Conservation (phyloP, 2,113 vertebrate species). For the Phrynocephalus versicolor region DNA sequence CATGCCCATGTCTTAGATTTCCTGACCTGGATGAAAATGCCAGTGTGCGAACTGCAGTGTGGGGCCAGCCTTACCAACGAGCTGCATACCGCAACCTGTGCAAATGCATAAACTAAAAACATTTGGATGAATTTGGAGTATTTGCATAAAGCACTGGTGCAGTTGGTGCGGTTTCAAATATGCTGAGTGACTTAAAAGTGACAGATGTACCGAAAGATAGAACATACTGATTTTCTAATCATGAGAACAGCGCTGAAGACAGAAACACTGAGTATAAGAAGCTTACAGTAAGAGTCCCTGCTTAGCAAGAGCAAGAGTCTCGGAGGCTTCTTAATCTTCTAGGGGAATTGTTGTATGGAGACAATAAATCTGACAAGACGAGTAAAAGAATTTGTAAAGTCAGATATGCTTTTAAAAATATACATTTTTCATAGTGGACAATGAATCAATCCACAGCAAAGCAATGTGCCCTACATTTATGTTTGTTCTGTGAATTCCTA, state of each 20-base stretch:
- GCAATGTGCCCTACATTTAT: neutral
- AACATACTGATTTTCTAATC: conserved; percentile 70
- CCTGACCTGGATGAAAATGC: no score
- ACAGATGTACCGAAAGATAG: conserved; percentile 58
- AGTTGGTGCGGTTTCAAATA: conserved; percentile 45
- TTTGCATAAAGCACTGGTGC: neutral
- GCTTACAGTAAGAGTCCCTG: conserved; percentile 57
- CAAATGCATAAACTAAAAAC: conserved; percentile 12
- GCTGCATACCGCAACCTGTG: no score
- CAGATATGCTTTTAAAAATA: conserved; percentile 25
- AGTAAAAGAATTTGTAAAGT: conserved; percentile 46
- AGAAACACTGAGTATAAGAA: conserved; percentile 59
- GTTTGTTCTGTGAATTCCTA: conserved; percentile 16
- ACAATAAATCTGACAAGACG: conserved; percentile 58
- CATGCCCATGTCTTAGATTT: no score
- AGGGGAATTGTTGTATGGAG: conserved; percentile 53
- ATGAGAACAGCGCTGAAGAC: conserved; percentile 54
- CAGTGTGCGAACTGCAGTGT: no score
- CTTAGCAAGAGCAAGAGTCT: conserved; percentile 58
- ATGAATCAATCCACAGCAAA: neutral
- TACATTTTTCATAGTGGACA: conserved; percentile 46
- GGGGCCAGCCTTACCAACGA: no score
- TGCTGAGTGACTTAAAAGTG: conserved; percentile 36
- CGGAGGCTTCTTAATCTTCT: conserved; percentile 57
- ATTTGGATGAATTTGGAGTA: conserved; percentile 28